Conservation (phyloP, 2,888 invertebrate species). For the Drosophila nr. fundita region DNA sequence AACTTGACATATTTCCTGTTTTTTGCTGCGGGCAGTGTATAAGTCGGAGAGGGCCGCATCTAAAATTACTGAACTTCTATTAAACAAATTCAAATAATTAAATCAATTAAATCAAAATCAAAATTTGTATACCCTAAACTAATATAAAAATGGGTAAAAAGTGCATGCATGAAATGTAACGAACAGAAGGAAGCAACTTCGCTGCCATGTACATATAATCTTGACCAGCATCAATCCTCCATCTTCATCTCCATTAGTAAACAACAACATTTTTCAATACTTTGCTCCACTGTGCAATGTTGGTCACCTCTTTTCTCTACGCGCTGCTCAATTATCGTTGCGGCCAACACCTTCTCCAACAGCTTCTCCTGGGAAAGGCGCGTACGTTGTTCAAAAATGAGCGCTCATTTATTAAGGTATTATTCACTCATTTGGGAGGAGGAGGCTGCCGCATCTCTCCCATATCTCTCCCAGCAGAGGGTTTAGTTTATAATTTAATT, state of each 20-base stretch:
- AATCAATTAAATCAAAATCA: neutral
- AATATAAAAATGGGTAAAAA: neutral
- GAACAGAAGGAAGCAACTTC: neutral
- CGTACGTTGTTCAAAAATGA: slow-evolving; percentile 35
- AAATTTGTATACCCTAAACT: neutral
- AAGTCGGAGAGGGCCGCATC: neutral
- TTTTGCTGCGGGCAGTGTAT: too few relatives aligned
- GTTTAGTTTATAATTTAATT: slow-evolving; percentile 72
- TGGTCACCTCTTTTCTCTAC: slow-evolving; percentile 7
- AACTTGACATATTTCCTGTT: neutral
- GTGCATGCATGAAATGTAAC: neutral
- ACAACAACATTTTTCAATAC: neutral
- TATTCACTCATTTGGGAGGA: slow-evolving; percentile 51
- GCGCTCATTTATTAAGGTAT: slow-evolving; percentile 65
- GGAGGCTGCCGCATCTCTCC: slow-evolving; percentile 8
- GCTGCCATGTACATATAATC: too few relatives aligned
- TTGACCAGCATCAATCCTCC: too few relatives aligned
- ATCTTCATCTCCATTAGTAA: neutral
- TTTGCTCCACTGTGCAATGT: slow-evolving; percentile 23
- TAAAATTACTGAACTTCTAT: neutral
- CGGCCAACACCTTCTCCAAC: slow-evolving; percentile 55
- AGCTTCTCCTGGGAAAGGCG: neutral
- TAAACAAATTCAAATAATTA: neutral
- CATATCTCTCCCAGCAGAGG: neutral
- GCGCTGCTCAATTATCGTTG: slow-evolving; percentile 25